phyloP scores from a whole-genome alignment of 2,888 invertebrate species.

The Muschampia plurimacula region DNA sequence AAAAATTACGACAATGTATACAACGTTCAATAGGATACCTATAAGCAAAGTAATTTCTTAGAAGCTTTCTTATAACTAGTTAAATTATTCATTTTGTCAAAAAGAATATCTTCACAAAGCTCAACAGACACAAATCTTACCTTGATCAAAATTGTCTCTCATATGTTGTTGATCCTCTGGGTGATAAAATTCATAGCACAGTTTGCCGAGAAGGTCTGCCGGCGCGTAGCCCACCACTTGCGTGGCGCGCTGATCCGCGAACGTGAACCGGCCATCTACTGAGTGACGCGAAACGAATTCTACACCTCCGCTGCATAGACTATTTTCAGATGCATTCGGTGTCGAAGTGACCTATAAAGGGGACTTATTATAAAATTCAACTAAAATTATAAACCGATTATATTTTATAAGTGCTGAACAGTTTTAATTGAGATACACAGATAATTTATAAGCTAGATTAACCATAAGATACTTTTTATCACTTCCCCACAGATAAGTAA shows the following conservation, averaged over 20 bases:
- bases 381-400: background rate
- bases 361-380: too few species aligned
- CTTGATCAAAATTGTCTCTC: conserved; percentile 93
- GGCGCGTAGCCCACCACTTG: conserved; percentile 97
- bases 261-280: conserved; percentile 98
- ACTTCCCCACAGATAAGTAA: too few species aligned
- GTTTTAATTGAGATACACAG: too few species aligned
- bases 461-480: too few species aligned
- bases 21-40: too few species aligned
- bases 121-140: conserved; percentile 17
- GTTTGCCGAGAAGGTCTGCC: conserved; percentile 97
- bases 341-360: conserved; percentile 92
- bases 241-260: conserved; percentile 98
- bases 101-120: background rate
- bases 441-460: too few species aligned
- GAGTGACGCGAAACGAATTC: conserved; percentile 99
- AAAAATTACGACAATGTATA: too few species aligned
- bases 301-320: conserved; percentile 91
- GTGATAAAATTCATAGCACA: conserved; percentile 98
- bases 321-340: conserved; percentile 95
- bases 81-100: too few species aligned
- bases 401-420: background rate
- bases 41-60: too few species aligned
- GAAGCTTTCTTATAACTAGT: too few species aligned
- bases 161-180: conserved; percentile 98